Percentiles rank a stretch among this genome's conserved stretches.
Conservation (phyloP, 2,888 invertebrate species). For the Ceramica pisi region DNA sequence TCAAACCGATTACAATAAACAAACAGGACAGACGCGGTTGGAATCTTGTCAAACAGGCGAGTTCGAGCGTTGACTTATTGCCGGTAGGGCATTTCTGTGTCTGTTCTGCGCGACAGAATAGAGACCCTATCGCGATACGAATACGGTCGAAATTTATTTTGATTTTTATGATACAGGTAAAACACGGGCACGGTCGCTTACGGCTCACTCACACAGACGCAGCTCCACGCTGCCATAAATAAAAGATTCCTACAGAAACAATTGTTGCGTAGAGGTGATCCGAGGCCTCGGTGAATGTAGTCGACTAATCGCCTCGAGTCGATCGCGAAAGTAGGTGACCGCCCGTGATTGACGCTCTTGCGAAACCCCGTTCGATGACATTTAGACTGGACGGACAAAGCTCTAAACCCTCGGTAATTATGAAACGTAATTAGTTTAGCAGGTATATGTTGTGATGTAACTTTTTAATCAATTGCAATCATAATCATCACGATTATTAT, state of each 20-base stretch:
- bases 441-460: conserved; percentile 51
- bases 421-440: conserved; percentile 79
- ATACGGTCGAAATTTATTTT: conserved; percentile 70
- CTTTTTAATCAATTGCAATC: conserved; percentile 34
- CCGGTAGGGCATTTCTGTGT: conserved; percentile 89
- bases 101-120: conserved; percentile 65
- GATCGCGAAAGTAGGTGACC: conserved; percentile 91
- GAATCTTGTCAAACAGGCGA: conserved; percentile 91
- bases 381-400: conserved; percentile 88
- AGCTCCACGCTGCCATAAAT: conserved; percentile 87
- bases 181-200: conserved; percentile 87
- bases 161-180: conserved; percentile 82
- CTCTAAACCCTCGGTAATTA: conserved; percentile 85
- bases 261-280: conserved; percentile 90
- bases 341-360: conserved; percentile 90
- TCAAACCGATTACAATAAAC: conserved; percentile 91
- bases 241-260: conserved; percentile 91
- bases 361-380: conserved; percentile 90
- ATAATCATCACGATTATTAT: conserved; percentile 30
- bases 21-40: conserved; percentile 91
- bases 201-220: conserved; percentile 83
- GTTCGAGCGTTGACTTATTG: conserved; percentile 91
- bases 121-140: conserved; percentile 62
- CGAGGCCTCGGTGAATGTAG: conserved; percentile 89
- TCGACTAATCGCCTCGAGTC: conserved; percentile 88